Conservation (phyloP, 2,888 invertebrate species). For the Athripsodes cinereus region DNA sequence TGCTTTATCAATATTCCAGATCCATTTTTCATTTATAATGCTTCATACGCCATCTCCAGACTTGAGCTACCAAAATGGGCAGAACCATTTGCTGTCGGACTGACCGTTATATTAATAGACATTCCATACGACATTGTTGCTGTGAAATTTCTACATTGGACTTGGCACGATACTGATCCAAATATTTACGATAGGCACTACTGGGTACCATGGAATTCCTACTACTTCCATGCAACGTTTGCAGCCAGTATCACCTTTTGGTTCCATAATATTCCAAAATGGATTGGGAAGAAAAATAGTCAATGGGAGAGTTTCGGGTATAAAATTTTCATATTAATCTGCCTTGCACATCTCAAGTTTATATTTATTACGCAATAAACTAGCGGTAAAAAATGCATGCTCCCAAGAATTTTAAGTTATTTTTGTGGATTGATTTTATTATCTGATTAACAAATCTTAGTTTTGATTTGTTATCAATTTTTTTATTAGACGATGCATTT, state of each 20-base stretch:
- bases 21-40: slow-evolving; percentile 56
- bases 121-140: slow-evolving; percentile 75
- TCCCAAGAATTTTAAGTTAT: too few species aligned
- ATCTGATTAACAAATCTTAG: too few species aligned
- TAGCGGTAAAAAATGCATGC: too few species aligned
- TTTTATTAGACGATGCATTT: too few species aligned
- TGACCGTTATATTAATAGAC: slow-evolving; percentile 66
- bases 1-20: slow-evolving; percentile 41
- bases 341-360: too few species aligned
- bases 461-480: too few species aligned
- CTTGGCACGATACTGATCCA: slow-evolving; percentile 74
- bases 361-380: too few species aligned
- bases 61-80: slow-evolving; percentile 52
- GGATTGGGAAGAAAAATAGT: slow-evolving; percentile 46
- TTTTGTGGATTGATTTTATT: too few species aligned
- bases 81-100: slow-evolving; percentile 62
- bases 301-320: slow-evolving; percentile 56
- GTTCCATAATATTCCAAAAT: slow-evolving; percentile 53
- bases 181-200: slow-evolving; percentile 68
- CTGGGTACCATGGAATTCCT: slow-evolving; percentile 81
- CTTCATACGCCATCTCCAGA: slow-evolving; percentile 51
- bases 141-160: slow-evolving; percentile 75
- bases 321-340: too few species aligned
- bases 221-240: slow-evolving; percentile 74
- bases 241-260: slow-evolving; percentile 65